Percentiles rank a stretch among this genome's conserved stretches.
Conservation (phyloP, 2,113 vertebrate species). For the Platysteira castanea region DNA sequence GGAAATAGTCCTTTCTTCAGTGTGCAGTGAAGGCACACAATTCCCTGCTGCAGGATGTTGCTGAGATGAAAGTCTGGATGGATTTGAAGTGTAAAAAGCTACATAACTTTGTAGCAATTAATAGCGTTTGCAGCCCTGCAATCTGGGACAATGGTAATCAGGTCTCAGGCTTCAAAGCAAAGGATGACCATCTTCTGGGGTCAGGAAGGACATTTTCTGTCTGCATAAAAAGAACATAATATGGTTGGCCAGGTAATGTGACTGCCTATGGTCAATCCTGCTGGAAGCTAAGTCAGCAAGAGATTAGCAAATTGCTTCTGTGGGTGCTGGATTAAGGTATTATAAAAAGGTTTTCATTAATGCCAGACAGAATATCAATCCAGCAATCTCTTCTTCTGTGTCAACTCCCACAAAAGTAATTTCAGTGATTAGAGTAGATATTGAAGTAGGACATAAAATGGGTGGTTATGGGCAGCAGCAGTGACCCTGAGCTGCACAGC, state of each 20-base stretch:
- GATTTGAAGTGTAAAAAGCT: conserved; percentile 41
- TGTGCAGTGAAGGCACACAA: background rate
- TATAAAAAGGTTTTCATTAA: conserved; percentile 52
- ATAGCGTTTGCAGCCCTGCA: conserved; percentile 20
- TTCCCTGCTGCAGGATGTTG: conserved; percentile 37
- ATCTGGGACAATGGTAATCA: conserved; percentile 50
- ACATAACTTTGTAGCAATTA: conserved; percentile 33
- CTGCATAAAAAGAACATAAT: background rate
- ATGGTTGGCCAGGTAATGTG: conserved; percentile 3
- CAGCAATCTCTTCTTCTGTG: conserved; percentile 42
- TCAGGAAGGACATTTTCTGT: conserved; percentile 25
- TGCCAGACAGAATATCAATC: conserved; percentile 51
- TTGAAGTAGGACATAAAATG: conserved; percentile 1
- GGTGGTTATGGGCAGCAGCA: background rate
- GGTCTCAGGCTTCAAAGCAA: conserved; percentile 1
- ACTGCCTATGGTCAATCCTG: background rate
- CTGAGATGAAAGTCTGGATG: conserved; percentile 38
- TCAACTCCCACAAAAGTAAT: conserved; percentile 54
- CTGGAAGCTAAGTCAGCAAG: conserved; percentile 51
- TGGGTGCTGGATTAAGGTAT: conserved; percentile 56
- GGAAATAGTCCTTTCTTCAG: conserved; percentile 40
- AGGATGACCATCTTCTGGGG: conserved; percentile 15
- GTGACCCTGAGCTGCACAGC: conserved; percentile 12
- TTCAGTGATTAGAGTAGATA: conserved; percentile 36
- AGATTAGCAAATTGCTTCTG: conserved; percentile 62